Evolutionary conservation across 2,888 invertebrate species (phyloP).

Genomic region (Rhodophaea formosa): DNA sequence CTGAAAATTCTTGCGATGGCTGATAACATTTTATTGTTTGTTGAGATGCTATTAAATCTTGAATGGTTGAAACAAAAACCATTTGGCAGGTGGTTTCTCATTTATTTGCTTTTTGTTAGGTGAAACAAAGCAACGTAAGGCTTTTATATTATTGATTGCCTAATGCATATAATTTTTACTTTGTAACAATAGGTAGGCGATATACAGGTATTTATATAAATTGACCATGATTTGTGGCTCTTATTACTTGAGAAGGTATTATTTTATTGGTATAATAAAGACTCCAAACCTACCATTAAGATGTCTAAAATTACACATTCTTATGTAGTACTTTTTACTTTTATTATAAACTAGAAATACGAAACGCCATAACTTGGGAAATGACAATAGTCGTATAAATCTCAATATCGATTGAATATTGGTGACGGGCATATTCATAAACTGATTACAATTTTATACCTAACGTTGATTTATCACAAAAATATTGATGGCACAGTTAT

Average conservation of each 20-base stretch:
- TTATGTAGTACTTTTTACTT: neutral
- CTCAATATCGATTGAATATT: constrained; percentile 6
- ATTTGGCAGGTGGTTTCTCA: too few relatives aligned
- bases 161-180: too few relatives aligned
- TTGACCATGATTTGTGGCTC: too few relatives aligned
- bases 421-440: constrained; percentile 15
- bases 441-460: constrained; percentile 12
- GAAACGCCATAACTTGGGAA: neutral
- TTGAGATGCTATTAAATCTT: neutral
- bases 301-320: too few relatives aligned
- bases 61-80: neutral
- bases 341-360: neutral
- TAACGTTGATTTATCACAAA: constrained; percentile 17
- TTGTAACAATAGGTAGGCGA: too few relatives aligned
- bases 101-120: too few relatives aligned
- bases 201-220: too few relatives aligned
- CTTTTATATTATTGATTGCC: too few relatives aligned
- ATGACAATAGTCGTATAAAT: constrained; percentile 1
- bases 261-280: too few relatives aligned
- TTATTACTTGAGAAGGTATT: too few relatives aligned
- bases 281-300: too few relatives aligned
- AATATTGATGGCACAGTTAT: constrained; percentile 21
- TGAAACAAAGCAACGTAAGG: too few relatives aligned
- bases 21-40: constrained; percentile 9
- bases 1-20: neutral